Conservation (phyloP, 2,113 vertebrate genomes). For the Catagonus wagneri region DNA sequence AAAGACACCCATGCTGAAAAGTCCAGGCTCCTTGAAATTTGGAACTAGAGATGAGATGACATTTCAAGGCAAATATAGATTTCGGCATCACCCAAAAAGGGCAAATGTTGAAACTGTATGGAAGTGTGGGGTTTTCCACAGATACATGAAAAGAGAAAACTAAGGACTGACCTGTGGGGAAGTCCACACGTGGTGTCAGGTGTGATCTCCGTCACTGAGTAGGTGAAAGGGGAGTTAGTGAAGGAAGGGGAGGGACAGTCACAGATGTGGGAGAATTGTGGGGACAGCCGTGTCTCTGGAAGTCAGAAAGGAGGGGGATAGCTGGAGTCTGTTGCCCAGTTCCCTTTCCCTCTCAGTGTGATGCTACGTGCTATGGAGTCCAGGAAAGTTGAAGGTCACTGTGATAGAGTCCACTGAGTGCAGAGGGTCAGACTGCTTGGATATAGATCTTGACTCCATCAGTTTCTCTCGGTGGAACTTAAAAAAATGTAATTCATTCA, state of each 20-base stretch:
- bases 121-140: not conserved
- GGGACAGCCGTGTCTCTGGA: rapidly evolving
- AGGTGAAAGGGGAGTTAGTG: not conserved
- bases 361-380: rapidly evolving
- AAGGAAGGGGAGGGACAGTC: not conserved
- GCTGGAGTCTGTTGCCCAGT: rapidly evolving
- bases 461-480: not conserved
- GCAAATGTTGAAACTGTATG: not conserved
- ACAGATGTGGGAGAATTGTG: not conserved
- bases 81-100: not conserved
- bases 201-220: rapidly evolving
- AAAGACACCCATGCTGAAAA: not conserved
- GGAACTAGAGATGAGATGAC: not conserved
- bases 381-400: not conserved
- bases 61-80: not conserved
- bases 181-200: too few species aligned
- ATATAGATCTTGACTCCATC: not conserved
- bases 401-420: rapidly evolving
- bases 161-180: not conserved
- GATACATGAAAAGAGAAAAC: not conserved
- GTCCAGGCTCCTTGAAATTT: not conserved
- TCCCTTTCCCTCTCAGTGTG: rapidly evolving
- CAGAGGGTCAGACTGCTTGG: not conserved
- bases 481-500: too few species aligned
- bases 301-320: not conserved